Evolutionary conservation across 2,797 vertebrate genomes (phyloP).

Genomic region (Sphenodon punctatus): DNA sequence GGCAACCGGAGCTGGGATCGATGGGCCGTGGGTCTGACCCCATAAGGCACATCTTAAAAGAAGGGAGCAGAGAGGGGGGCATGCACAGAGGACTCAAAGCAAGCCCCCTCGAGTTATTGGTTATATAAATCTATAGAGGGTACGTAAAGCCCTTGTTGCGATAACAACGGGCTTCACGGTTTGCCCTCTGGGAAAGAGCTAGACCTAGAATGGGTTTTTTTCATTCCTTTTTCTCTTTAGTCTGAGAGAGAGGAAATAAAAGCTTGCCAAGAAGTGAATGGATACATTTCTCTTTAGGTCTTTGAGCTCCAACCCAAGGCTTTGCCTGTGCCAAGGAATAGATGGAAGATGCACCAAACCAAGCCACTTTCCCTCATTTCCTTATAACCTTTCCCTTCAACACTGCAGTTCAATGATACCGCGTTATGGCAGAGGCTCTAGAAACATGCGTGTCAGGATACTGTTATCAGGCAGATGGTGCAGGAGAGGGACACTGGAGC

Average conservation of each 20-base stretch:
- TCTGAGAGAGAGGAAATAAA: neutral
- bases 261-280: neutral
- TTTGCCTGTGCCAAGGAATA: neutral
- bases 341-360: neutral
- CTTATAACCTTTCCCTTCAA: neutral
- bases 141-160: no score
- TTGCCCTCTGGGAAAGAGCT: no score
- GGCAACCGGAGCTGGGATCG: neutral
- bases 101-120: no score
- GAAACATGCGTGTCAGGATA: rapidly evolving
- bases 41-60: no score
- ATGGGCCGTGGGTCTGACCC: neutral
- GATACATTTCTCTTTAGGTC: neutral
- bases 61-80: no score
- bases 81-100: no score
- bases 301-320: neutral
- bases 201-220: no score
- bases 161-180: no score
- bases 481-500: no score
- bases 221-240: neutral
- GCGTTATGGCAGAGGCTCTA: neutral
- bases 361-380: neutral
- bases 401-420: no score
- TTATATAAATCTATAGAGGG: no score
- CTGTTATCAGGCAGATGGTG: neutral